phyloP scores from a whole-genome alignment of 2,797 vertebrate species.

The Gymnoscopelus braueri region DNA sequence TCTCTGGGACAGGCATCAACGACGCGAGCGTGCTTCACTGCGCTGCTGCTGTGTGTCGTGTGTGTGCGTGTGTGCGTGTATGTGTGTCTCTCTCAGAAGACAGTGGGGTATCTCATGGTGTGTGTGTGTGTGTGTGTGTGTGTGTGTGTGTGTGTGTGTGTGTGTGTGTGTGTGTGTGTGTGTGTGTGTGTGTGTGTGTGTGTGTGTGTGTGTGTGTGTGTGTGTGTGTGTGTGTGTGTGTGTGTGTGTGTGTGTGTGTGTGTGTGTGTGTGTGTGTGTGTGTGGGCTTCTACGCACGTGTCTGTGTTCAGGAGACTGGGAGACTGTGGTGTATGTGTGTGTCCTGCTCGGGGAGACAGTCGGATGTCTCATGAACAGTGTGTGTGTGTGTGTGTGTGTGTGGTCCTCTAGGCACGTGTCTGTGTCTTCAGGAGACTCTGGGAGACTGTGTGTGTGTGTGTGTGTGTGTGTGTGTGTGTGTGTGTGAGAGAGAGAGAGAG shows the following conservation, averaged over 20 bases:
- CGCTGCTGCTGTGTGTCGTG: constrained; percentile 18
- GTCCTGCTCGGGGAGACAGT: too few relatives aligned
- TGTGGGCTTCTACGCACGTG: too few relatives aligned
- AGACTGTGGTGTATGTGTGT: neutral
- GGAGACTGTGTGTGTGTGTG: too few relatives aligned
- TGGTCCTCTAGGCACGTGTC: neutral
- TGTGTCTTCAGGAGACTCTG: too few relatives aligned
- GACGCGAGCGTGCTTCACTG: neutral
- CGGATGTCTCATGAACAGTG: too few relatives aligned
- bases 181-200: constrained; percentile 18
- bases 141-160: neutral
- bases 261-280: neutral
- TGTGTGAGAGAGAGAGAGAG: too few relatives aligned
- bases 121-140: too few relatives aligned
- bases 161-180: neutral
- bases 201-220: neutral
- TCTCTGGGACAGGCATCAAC: constrained; percentile 28
- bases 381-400: too few relatives aligned
- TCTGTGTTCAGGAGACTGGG: neutral
- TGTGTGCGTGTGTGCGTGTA: constrained; percentile 7
- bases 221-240: too few relatives aligned
- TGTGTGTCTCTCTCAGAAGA: neutral
- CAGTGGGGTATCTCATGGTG: too few relatives aligned
- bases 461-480: too few relatives aligned
- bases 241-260: constrained; percentile 16